Percentiles rank a stretch among this genome's conserved stretches.
Conservation (phyloP, 2,888 invertebrate genomes). For the Tenthredo notha region DNA sequence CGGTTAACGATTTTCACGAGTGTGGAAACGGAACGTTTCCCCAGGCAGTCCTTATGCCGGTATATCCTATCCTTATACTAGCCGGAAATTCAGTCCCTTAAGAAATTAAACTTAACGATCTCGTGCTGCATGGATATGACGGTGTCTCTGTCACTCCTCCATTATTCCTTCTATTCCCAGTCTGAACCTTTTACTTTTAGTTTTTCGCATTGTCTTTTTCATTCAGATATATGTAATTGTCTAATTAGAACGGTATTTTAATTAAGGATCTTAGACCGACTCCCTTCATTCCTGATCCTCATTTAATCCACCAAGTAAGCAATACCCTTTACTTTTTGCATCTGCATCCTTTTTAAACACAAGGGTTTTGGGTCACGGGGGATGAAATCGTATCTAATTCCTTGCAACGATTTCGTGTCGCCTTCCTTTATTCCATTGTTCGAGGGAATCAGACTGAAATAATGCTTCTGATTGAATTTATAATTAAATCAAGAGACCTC, state of each 20-base stretch:
- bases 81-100: conserved; percentile 31
- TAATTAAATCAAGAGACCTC: conserved; percentile 41
- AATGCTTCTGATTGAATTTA: conserved; percentile 45
- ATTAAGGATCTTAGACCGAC: background rate
- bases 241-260: background rate
- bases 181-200: background rate
- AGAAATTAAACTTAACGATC: conserved; percentile 40
- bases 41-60: conserved; percentile 3
- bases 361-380: background rate
- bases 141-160: background rate
- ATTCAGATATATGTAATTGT: background rate
- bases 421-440: background rate
- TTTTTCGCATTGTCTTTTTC: background rate
- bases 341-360: background rate
- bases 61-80: background rate
- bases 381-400: background rate
- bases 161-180: background rate
- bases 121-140: conserved; percentile 9
- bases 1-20: conserved; percentile 37
- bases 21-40: conserved; percentile 36
- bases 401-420: background rate
- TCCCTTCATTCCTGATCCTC: background rate
- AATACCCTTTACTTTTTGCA: background rate
- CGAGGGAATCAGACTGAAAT: conserved; percentile 32
- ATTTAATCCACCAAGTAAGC: background rate